Conservation (phyloP, 1,140 invertebrate genomes). For the Lepidotrigona ventralis region DNA sequence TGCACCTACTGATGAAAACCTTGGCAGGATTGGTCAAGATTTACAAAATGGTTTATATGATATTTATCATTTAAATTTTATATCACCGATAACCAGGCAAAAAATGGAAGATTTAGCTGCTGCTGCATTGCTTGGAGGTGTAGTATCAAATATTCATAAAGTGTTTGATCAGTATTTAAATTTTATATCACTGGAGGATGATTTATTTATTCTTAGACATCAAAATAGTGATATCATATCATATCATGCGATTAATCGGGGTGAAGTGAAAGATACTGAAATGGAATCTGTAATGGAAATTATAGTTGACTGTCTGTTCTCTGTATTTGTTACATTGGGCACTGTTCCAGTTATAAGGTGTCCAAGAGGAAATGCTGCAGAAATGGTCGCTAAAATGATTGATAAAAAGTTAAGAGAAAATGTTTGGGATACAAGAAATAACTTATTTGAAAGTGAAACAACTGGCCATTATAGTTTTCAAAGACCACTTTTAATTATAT, state of each 20-base stretch:
- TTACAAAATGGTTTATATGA: conserved; percentile 96
- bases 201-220: conserved; percentile 96
- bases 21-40: conserved; percentile 96
- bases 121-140: conserved; percentile 93
- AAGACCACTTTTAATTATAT: conserved; percentile 93
- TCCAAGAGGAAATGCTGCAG: conserved; percentile 97
- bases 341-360: conserved; percentile 97
- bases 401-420: conserved; percentile 99
- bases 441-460: conserved; percentile 94
- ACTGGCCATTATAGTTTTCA: conserved; percentile 93
- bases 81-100: conserved; percentile 96
- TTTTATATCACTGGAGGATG: conserved; percentile 99
- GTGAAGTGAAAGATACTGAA: conserved; percentile 96
- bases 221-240: conserved; percentile 94
- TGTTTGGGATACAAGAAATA: conserved; percentile 97
- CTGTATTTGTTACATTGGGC: conserved; percentile 97
- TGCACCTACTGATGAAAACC: conserved; percentile 97
- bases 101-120: conserved; percentile 97
- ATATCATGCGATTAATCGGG: conserved; percentile 97
- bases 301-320: conserved; percentile 98
- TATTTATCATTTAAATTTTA: conserved; percentile 98
- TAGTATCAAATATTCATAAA: conserved; percentile 95
- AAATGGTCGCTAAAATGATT: conserved; percentile 98
- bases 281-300: conserved; percentile 97
- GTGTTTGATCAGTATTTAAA: conserved; percentile 99